Base-by-base conservation (phyloP, 2,797 vertebrate genomes). In the Sebastolobus altivelis region DNA sequence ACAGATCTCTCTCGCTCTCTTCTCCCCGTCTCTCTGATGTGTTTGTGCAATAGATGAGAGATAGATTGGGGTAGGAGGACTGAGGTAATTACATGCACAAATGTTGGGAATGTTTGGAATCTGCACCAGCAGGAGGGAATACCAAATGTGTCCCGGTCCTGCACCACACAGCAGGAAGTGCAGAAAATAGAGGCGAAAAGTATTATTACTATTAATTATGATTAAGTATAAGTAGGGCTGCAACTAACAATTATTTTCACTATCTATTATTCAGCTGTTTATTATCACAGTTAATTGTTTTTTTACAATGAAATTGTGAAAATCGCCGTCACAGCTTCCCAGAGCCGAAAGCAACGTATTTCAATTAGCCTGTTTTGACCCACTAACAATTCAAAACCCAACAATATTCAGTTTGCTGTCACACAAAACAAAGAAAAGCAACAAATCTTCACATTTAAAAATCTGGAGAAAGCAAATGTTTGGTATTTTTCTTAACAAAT, bases 51-150 rank as follows among this genome's bases (percentile, higher is more conserved):
- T 46, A 65, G n/a, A 74, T 78, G 82, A 52, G 10, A 49, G 56
- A 80, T 38, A 63, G 56, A 75, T 65, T 54, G 59, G 49, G 60
- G 59, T 65, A 72, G 63, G 29, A 72, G 55, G 29, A 56, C 75
- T 63, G 78, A 74, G 54, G 55, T 63, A 82, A 77, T 80, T 43
- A 77, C 55, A 75, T 71, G 76, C 74, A 84, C 81, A 85, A 85
- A 77, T 78, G 77, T 52, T 66, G 52, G 76, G 65, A 88, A 81
- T 84, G 83, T 81, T 75, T 69, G 79, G 76, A 81, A 84, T 84
- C 72, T 35, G 20, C n/a, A 72, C 25, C 61, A 76, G 46, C 67
- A 67, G 72, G 74, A n/a, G 46, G 68, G 56, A 80, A 76, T 62
- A 67, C 43, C 43, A 72, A 83, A 84, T 68, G 60, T 54, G 40